These are phyloP conservation scores for Drosophila pachea DNA, from an alignment of 1,140 invertebrate genomes.

Conservation along the genomic window DNA sequence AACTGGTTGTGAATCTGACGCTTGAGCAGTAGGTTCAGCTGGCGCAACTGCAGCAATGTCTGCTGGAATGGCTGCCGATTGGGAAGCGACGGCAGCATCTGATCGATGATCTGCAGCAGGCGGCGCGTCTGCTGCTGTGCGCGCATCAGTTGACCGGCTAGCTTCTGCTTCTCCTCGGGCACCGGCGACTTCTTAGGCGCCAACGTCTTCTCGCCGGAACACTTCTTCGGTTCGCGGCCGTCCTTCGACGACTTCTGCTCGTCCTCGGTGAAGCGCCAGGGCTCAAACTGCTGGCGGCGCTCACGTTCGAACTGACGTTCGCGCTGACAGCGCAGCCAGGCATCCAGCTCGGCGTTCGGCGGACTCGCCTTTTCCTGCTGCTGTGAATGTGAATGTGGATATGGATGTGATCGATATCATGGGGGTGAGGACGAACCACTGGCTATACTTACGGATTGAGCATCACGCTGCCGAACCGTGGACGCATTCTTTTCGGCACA, in stretches of 20 bases:
- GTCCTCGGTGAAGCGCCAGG: conserved; percentile 25
- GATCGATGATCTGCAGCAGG: conserved; percentile 23
- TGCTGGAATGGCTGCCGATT: conserved; percentile 27
- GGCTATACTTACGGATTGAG: conserved; percentile 7
- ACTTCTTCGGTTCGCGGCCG: background rate
- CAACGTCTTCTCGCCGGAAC: too few species aligned
- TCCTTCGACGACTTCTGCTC: background rate
- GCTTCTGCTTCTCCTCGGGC: background rate
- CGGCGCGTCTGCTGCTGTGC: conserved; percentile 18
- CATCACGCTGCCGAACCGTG: background rate
- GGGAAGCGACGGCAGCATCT: conserved; percentile 27
- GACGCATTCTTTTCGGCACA: background rate
- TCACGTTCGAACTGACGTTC: conserved; percentile 25
- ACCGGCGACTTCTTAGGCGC: background rate
- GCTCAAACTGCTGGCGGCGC: conserved; percentile 11
- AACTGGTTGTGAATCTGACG: conserved; percentile 25
- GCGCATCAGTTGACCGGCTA: conserved; percentile 11
- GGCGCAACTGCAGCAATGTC: conserved; percentile 31
- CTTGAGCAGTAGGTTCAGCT: conserved; percentile 15
- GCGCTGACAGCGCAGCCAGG: conserved; percentile 30
- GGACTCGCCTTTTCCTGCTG: background rate
- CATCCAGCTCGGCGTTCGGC: conserved; percentile 3
- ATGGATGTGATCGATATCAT: too few species aligned
- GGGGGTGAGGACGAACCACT: too few species aligned
- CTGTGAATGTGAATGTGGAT: background rate